These are phyloP conservation scores for Dicrurus megarhynchus DNA, from an alignment of 2,113 vertebrate genomes.

Conservation along the genomic window DNA sequence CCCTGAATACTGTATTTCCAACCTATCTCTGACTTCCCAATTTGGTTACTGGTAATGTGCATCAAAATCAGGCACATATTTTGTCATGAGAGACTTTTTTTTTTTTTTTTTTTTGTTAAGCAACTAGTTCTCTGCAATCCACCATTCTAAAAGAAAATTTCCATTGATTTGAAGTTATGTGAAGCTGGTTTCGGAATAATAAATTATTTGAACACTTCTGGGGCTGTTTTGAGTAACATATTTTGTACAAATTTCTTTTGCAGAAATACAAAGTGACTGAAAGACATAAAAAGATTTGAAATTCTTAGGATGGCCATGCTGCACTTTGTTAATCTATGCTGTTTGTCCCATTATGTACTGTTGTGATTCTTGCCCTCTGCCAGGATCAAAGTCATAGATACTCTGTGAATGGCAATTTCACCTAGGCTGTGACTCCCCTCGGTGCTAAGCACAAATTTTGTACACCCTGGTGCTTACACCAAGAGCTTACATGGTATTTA, in stretches of 20 bases:
- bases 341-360: background rate
- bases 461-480: background rate
- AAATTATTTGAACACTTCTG: background rate
- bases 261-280: background rate
- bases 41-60: background rate
- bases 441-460: background rate
- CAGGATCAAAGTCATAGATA: background rate
- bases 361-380: background rate
- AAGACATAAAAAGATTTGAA: background rate
- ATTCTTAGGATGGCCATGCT: background rate
- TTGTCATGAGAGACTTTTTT: background rate
- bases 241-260: background rate
- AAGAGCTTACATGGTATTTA: background rate
- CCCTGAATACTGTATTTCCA: background rate
- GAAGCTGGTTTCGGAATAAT: background rate
- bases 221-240: background rate
- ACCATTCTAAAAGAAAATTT: background rate
- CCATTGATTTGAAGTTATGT: background rate
- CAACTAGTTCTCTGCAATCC: background rate
- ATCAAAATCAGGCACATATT: background rate
- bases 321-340: background rate
- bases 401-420: background rate
- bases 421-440: background rate
- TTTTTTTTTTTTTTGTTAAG: background rate
- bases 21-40: background rate